Base-by-base conservation (phyloP, 2,888 invertebrate species). In the Eupithecia tripunctaria region DNA sequence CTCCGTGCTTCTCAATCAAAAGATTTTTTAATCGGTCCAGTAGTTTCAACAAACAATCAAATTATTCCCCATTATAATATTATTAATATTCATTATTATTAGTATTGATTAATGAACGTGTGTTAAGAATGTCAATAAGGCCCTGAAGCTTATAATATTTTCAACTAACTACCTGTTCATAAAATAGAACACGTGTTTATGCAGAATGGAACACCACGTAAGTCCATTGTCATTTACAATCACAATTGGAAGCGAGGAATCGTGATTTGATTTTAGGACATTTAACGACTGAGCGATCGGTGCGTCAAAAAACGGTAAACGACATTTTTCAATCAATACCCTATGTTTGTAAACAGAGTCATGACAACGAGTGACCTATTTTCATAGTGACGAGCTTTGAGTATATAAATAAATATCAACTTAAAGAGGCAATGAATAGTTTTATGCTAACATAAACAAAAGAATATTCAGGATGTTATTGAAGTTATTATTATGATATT, bases 211-310 rank as follows among this genome's bases (percentile, higher is more conserved):
- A 25, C 10, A 51, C 21, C 21, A 56, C 12, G 56, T 56, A 56
- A 56, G 25, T 56, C 56, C 56, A 56, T 56, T 56, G 25, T 56
- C 56, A 56, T 56, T 56, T 25, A 25, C 25, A 25, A 56, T 4
- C 21, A 56, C 32, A 64, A 64, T 64, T 68, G 32, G 38, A 21
- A 68, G 38, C 62, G 66, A 67, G 62, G 32, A 38, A 67, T 74
- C 74, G 69, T 74, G 74, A 70, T 70, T 70, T 21, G 59, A 43
- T 25, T 66, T 74, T 72, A 72, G 67, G 38, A 64, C 15, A 27
- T 66, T 43, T 32, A n/a, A n/a, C 12, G 18, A 29, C 27, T 29
- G 29, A 60, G 41, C 51, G 51, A 59, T 67, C 63, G 32, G 47
- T 21, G 21, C 64, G 32, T 63, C 36, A 32, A 32, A 51, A n/a